Percentiles rank a stretch among this genome's conserved stretches.
These are phyloP conservation scores for Melopsittacus undulatus DNA, from an alignment of 2,797 vertebrate genomes.

Conservation along the genomic window DNA sequence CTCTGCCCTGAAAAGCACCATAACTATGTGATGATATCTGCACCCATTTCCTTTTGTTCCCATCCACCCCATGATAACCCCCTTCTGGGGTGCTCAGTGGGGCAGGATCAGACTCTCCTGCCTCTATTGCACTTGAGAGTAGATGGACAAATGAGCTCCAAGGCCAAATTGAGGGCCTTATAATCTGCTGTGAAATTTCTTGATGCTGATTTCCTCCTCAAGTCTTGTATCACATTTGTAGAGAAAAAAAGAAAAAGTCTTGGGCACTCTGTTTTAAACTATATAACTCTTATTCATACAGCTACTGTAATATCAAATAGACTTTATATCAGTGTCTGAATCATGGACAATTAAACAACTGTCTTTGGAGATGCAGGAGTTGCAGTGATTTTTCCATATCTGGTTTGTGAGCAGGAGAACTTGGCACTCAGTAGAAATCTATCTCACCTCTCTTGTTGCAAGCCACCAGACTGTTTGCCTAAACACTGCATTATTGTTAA, in stretches of 20 bases:
- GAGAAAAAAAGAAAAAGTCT: not conserved
- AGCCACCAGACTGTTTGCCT: not conserved
- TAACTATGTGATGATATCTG: not conserved
- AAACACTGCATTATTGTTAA: not conserved
- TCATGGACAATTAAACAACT: not conserved
- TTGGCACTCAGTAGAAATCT: not conserved
- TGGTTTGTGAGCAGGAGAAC: not conserved
- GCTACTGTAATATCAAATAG: not conserved
- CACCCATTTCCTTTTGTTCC: not conserved
- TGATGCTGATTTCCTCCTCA: not conserved
- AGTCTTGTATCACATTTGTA: not conserved
- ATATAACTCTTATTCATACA: not conserved
- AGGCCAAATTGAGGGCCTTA: not conserved
- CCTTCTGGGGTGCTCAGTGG: fast-evolving
- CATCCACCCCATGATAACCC: fast-evolving
- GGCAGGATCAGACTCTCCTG: not conserved
- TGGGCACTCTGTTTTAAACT: not conserved
- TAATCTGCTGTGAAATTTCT: not conserved
- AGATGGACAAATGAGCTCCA: not conserved
- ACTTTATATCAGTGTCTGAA: not conserved
- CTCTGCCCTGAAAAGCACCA: not conserved
- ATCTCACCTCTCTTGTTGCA: not conserved
- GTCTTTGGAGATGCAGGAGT: not conserved
- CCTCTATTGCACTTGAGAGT: not conserved
- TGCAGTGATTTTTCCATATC: not conserved